Conservation (phyloP, 2,113 vertebrate genomes). For the Puntigrus tetrazona region DNA sequence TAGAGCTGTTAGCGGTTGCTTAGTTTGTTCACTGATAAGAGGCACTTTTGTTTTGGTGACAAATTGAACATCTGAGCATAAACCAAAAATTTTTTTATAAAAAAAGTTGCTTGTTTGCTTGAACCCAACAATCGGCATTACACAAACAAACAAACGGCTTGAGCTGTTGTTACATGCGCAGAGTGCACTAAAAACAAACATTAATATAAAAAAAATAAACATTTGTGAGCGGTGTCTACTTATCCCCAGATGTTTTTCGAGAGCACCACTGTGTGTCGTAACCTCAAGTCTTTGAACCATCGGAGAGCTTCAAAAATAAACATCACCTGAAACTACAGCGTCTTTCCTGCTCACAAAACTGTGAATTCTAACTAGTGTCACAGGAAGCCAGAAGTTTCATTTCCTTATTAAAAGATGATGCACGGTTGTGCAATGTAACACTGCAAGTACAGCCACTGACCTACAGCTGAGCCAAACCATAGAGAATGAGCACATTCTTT, state of each 20-base stretch:
- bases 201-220: not conserved
- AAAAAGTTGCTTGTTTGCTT: not conserved
- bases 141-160: constrained; percentile 6
- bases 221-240: not conserved
- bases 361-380: not conserved
- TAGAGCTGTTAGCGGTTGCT: not conserved
- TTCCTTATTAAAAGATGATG: not conserved
- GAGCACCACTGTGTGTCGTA: not conserved
- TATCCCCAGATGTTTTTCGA: not conserved
- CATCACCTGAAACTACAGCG: not conserved
- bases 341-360: not conserved
- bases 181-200: not conserved
- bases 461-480: too few relatives aligned
- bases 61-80: not conserved
- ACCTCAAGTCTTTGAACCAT: not conserved
- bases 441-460: not conserved
- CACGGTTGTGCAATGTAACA: not conserved
- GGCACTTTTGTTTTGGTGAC: not conserved
- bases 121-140: not conserved
- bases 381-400: constrained; percentile 5
- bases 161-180: not conserved
- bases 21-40: not conserved
- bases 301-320: not conserved
- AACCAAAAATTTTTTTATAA: not conserved
- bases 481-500: not conserved